Conservation (phyloP, 2,113 vertebrate genomes). For the Propithecus coquereli region DNA sequence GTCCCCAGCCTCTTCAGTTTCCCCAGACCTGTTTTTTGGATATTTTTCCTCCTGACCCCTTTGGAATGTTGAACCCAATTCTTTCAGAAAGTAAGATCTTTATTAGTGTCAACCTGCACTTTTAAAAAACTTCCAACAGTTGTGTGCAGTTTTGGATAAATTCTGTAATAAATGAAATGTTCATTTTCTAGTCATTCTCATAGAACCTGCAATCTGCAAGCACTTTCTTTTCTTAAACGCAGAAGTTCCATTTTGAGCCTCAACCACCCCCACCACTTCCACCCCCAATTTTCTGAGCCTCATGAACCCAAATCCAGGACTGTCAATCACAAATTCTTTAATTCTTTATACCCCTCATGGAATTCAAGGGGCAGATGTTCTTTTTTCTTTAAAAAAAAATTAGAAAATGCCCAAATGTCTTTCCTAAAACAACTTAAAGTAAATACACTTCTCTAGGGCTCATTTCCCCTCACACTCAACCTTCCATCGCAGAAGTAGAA, state of each 20-base stretch:
- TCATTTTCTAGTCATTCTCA: neutral
- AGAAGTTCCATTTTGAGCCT: neutral
- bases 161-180: neutral
- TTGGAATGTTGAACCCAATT: neutral
- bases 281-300: neutral
- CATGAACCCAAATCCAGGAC: neutral
- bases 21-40: neutral
- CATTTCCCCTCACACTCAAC: neutral
- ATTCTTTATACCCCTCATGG: neutral
- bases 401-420: slow-evolving; percentile 12
- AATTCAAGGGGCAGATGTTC: neutral
- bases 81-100: neutral
- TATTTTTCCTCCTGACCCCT: neutral
- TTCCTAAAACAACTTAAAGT: neutral
- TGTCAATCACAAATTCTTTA: neutral
- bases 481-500: neutral
- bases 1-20: neutral
- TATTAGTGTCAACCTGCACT: neutral
- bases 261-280: neutral
- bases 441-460: neutral
- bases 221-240: neutral
- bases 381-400: neutral
- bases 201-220: neutral
- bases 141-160: too few species aligned
- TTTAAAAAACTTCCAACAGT: neutral